Conservation (phyloP, 2,888 invertebrate genomes). For the Kuschelorhynchus macadamiae region DNA sequence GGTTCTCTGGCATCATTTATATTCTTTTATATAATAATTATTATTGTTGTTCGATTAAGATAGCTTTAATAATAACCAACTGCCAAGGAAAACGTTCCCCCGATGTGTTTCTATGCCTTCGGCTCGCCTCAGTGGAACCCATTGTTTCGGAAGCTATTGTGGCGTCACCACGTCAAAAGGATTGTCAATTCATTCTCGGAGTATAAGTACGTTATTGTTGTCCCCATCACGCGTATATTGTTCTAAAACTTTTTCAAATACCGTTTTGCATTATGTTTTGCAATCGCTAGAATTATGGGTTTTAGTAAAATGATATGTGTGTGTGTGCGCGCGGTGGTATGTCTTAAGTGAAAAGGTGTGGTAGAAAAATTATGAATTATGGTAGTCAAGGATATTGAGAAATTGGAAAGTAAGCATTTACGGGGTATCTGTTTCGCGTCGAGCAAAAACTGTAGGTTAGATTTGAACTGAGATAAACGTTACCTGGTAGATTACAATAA, state of each 20-base stretch:
- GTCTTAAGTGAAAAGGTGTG: slow-evolving; percentile 23
- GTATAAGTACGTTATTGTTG: slow-evolving; percentile 13
- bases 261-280: background rate
- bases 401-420: slow-evolving; percentile 8
- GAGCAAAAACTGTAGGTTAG: no score
- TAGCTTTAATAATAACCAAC: no score
- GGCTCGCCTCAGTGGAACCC: slow-evolving; percentile 25
- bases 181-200: slow-evolving; percentile 19
- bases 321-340: slow-evolving; percentile 7
- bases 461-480: no score
- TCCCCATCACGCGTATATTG: slow-evolving; percentile 20
- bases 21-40: no score
- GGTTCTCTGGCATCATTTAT: no score
- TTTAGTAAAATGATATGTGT: slow-evolving; percentile 31
- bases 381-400: slow-evolving; percentile 18
- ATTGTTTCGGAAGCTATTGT: slow-evolving; percentile 41
- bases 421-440: no score
- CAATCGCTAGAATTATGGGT: slow-evolving; percentile 28
- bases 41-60: no score
- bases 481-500: no score
- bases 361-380: slow-evolving; percentile 32
- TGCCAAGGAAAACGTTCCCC: no score
- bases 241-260: slow-evolving; percentile 19
- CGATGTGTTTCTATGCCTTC: background rate
- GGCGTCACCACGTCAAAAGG: slow-evolving; percentile 34